Base-by-base conservation (phyloP, 2,113 vertebrate species). In the Laterallus jamaicensis region DNA sequence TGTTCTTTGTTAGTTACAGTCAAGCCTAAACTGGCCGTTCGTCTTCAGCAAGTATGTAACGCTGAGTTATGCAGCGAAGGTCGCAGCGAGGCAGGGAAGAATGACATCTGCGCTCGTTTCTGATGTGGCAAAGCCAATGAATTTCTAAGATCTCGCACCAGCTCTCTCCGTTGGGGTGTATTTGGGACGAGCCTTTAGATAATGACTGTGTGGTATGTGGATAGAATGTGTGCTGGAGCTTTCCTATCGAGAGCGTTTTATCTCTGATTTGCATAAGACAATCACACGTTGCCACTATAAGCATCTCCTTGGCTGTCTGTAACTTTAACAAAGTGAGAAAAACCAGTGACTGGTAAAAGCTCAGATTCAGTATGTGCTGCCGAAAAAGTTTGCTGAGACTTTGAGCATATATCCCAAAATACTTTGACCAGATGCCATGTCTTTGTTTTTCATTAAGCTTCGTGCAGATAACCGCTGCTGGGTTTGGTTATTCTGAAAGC, bases 1-100 rank as follows among this genome's bases (percentile, higher is more conserved):
- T 52, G 14, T 18, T 77, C 95, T 96, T 96, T 96, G 96, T 96
- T 96, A 96, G 83, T 82, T 90, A 56, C 39, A 42, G 58, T 69
- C 82, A 42, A 93, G 89, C 88, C 86, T 60, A 52, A 90, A 47
- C 91, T 5, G 88, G 92, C 92, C 25, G 40, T 6, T 79, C 21
- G 37, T 75, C 91, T 73, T 39, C 44, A 2, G 71, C 59, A 32
- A 47, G 15, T 28, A 2, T 8, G 54, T 50, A 60, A 17, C 79
- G 71, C 49, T 39, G 54, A 21, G 66, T 31, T 28, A 8, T 4
- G 37, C 78, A 12, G 80, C 2, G 35, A 10, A 13, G 80, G 44
- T 59, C 62, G 68, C 76, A 26, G 84, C 47, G 40, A 24, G 80
- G 64, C 78, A 8, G 60, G 59, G 42, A 15, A 25, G 54, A 15